These are phyloP conservation scores for Hephaestus fuliginosus DNA, from an alignment of 2,797 vertebrate genomes.

Conservation along the genomic window DNA sequence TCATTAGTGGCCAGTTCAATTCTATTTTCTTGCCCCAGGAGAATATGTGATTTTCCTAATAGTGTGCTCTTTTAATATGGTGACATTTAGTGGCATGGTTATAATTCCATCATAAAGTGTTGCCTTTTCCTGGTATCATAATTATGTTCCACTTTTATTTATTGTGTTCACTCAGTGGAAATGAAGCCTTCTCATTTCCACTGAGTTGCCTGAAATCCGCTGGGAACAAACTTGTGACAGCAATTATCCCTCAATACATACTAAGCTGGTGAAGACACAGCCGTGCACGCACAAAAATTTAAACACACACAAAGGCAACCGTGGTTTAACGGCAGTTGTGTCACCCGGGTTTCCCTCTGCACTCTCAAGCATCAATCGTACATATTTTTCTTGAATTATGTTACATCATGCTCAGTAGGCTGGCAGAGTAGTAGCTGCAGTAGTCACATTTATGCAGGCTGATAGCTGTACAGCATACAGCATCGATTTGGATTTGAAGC, in stretches of 20 bases:
- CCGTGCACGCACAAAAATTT: not conserved
- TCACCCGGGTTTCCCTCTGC: constrained; percentile 76
- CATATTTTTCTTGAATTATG: constrained; percentile 74
- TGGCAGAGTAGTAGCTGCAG: constrained; percentile 36
- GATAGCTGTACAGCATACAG: constrained; percentile 1
- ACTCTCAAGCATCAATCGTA: constrained; percentile 73
- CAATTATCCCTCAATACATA: constrained; percentile 14
- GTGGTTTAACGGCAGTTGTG: constrained; percentile 47
- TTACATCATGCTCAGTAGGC: constrained; percentile 67
- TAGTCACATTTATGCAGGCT: constrained; percentile 5
- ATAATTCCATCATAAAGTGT: not conserved
- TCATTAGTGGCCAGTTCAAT: constrained; percentile 59
- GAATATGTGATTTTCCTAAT: constrained; percentile 32
- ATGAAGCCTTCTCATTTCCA: constrained; percentile 26
- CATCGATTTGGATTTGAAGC: constrained; percentile 55
- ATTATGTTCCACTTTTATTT: constrained; percentile 11
- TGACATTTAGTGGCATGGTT: constrained; percentile 7
- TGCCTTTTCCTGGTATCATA: not conserved
- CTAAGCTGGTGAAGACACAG: constrained; percentile 3
- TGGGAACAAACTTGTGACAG: constrained; percentile 30
- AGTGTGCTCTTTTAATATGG: constrained; percentile 6
- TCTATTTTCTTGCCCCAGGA: not conserved
- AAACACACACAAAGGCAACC: constrained; percentile 32
- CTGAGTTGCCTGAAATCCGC: constrained; percentile 31
- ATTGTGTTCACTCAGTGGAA: constrained; percentile 26